These are phyloP conservation scores for Clitarchus hookeri DNA, from an alignment of 2,888 invertebrate species.

Conservation along the genomic window DNA sequence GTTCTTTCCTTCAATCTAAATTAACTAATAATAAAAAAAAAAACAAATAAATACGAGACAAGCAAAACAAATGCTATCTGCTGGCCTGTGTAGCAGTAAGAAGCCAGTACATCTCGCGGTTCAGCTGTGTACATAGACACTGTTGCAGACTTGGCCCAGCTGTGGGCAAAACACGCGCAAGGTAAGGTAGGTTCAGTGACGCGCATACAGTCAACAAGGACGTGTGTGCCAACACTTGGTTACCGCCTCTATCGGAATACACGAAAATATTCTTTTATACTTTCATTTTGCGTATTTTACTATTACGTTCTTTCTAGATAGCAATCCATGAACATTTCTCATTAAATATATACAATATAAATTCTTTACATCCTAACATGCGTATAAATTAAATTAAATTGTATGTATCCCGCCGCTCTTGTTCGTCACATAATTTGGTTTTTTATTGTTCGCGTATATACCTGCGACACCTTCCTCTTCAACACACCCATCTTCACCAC, in stretches of 20 bases:
- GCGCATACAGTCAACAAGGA: not conserved
- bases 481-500: not conserved
- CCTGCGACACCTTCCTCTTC: not conserved
- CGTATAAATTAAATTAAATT: too few relatives aligned
- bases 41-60: not conserved
- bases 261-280: too few relatives aligned
- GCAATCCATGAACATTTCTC: too few relatives aligned
- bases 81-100: not conserved
- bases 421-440: too few relatives aligned
- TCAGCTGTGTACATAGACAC: not conserved
- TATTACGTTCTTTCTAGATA: too few relatives aligned
- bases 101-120: not conserved
- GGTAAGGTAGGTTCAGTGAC: not conserved
- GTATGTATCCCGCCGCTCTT: too few relatives aligned
- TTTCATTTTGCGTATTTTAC: too few relatives aligned
- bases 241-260: conserved; percentile 5
- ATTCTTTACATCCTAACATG: too few relatives aligned
- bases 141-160: not conserved
- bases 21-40: not conserved
- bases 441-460: not conserved
- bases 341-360: too few relatives aligned
- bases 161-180: not conserved
- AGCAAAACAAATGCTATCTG: not conserved
- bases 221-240: not conserved
- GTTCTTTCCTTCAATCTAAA: too few relatives aligned